Conservation (phyloP, 2,113 vertebrate species). For the Calidris pugnax region DNA sequence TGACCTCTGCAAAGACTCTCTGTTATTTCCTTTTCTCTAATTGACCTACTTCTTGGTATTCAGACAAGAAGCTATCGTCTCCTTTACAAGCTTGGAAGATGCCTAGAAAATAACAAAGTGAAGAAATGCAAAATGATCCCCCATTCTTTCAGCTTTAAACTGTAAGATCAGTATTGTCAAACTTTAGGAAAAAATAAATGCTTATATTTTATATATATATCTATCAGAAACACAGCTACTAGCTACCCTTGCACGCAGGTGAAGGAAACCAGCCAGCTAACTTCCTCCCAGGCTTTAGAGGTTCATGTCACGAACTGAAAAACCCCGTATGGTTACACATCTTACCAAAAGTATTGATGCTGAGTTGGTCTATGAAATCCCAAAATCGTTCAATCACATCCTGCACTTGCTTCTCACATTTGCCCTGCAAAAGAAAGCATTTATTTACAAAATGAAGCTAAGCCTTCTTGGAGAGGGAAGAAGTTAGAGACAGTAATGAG, state of each 20-base stretch:
- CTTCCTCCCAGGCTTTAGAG: not conserved
- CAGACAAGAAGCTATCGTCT: not conserved
- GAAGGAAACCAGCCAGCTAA: not conserved
- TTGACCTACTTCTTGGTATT: not conserved
- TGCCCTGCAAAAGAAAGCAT: slow-evolving; percentile 78
- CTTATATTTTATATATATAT: not conserved
- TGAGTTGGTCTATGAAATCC: slow-evolving; percentile 98
- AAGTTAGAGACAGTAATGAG: not conserved
- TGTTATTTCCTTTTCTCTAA: not conserved
- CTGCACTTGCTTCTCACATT: slow-evolving; percentile 97
- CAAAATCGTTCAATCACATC: slow-evolving; percentile 96
- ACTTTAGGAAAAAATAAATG: not conserved
- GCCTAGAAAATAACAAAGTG: not conserved
- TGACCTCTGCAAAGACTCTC: not conserved
- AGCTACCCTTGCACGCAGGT: not conserved
- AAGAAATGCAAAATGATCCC: not conserved
- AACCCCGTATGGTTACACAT: not conserved
- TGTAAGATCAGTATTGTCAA: not conserved
- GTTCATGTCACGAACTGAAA: not conserved
- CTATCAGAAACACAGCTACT: not conserved
- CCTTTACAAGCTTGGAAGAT: not conserved
- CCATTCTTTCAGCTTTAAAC: not conserved
- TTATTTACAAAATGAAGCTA: not conserved
- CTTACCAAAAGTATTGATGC: slow-evolving; percentile 96
- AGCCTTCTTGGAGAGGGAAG: not conserved